These are phyloP conservation scores for Manis pentadactyla DNA, from an alignment of 2,797 vertebrate genomes.

Conservation along the genomic window DNA sequence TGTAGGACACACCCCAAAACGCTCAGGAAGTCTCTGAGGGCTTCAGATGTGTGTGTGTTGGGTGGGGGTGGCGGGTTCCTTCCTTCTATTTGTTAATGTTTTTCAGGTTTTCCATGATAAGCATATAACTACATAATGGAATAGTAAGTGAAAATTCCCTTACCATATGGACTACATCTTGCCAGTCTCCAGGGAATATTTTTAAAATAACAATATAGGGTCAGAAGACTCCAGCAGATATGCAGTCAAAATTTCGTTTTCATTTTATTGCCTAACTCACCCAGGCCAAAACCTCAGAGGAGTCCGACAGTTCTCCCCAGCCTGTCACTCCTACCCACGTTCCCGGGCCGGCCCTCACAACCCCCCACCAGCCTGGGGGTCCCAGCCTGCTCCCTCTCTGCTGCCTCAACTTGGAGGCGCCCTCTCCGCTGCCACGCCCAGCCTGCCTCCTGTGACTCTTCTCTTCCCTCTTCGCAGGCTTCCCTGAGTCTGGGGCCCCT, in stretches of 20 bases:
- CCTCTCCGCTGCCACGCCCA: background rate
- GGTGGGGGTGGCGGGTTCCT: background rate
- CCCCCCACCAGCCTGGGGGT: background rate
- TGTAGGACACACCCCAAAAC: background rate
- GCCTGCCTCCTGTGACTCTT: background rate
- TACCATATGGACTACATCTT: background rate
- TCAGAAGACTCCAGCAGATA: background rate
- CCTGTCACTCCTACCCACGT: too few relatives aligned
- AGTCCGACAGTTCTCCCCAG: background rate
- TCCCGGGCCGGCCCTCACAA: rapidly evolving
- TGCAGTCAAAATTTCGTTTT: background rate
- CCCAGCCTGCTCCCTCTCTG: background rate
- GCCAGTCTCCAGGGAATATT: background rate
- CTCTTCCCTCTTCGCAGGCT: background rate
- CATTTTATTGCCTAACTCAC: background rate
- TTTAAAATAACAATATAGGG: background rate
- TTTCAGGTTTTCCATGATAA: background rate
- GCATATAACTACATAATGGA: background rate
- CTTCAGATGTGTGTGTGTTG: rapidly evolving
- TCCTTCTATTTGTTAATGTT: background rate
- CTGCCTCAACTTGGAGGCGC: background rate
- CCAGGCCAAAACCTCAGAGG: background rate
- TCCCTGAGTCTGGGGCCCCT: rapidly evolving
- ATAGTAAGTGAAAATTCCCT: background rate
- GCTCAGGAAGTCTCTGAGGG: background rate